Evolutionary conservation across 2,888 invertebrate species (phyloP).

Genomic region (Chrysodeixis includens): DNA sequence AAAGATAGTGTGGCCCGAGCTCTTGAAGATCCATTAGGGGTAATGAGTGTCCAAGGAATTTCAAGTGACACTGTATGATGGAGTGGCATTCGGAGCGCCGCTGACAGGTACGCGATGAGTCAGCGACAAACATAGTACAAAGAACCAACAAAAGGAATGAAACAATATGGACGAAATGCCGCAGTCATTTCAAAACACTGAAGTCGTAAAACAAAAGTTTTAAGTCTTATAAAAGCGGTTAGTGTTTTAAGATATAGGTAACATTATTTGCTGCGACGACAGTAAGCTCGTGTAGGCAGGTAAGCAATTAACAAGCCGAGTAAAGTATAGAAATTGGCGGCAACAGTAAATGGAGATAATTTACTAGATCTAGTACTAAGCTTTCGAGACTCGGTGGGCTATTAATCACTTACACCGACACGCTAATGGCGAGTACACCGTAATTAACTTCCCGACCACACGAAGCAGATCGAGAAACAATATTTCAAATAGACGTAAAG

Average conservation of each 20-base stretch:
- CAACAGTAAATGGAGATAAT: conserved; percentile 70
- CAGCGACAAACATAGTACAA: conserved; percentile 72
- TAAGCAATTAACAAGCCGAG: conserved; percentile 64
- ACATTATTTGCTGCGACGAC: conserved; percentile 54
- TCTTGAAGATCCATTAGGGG: conserved; percentile 82
- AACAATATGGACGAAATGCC: conserved; percentile 50
- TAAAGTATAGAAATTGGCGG: conserved; percentile 68
- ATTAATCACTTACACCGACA: conserved; percentile 78
- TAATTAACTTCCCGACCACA: conserved; percentile 74
- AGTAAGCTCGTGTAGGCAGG: conserved; percentile 58
- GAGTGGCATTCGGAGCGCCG: conserved; percentile 78
- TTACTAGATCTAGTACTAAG: conserved; percentile 70
- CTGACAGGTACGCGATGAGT: conserved; percentile 84
- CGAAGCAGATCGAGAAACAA: conserved; percentile 69
- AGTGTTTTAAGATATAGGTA: conserved; percentile 35
- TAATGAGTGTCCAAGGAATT: conserved; percentile 81
- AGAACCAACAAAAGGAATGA: conserved; percentile 62
- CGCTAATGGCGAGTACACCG: conserved; percentile 72
- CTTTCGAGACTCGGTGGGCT: conserved; percentile 68
- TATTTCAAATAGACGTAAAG: conserved; percentile 68
- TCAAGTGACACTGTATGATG: conserved; percentile 80
- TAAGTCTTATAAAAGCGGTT: conserved; percentile 34
- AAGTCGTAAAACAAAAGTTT: conserved; percentile 33
- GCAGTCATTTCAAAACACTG: conserved; percentile 37
- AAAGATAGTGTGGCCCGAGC: conserved; percentile 69